Evolutionary conservation across 2,888 invertebrate genomes (phyloP), one percentile per base, ranked within the genome.

Genomic region (Hartigia nigra): DNA sequence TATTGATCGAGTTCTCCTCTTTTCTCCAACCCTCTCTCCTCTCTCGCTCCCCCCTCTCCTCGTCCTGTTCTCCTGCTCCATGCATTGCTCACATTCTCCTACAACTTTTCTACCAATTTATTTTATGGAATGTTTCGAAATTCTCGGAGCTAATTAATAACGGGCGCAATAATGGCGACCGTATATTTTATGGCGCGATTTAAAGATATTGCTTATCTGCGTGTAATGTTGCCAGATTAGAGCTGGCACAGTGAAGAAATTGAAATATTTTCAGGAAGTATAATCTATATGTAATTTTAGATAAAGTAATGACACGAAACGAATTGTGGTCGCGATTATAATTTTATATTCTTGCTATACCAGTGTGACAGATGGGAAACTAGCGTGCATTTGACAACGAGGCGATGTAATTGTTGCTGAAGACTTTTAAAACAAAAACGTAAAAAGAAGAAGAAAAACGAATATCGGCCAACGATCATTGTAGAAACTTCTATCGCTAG

Each of bases 1-100:
- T 90, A 89, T 90, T 86, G 89, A 91, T 90, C 88, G 88, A 85
- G 81, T 81, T 78, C 77, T 79, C 78, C 79, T 78, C 81, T 78
- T 76, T 72, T 74, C 74, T 76, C 75, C 32, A 14, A 79, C 76
- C 69, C 79, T 39, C 70, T 70, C 70, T 77, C 76, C 76, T 35
- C 77, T 69, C 74, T 76, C 70, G 23, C 31, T 74, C 69, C 70
- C 70, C 74, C 74, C 84, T 81, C 79, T 80, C 84, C 81, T 79
- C 80, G 80, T 81, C 81, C 81, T 79, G 81, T 80, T 81, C 81
- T 81, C 80, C 55, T 39, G 36, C 14, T 34, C 69, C 76, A 70
- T 35, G 76, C 70, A 69, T 70, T 34, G 55, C 55, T 55, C 55
- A 55, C 55, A 55, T 55, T 55, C 55, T 55, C 55, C 55, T 55